Percentiles rank a stretch among this genome's conserved stretches.
Conservation (phyloP, 2,888 invertebrate genomes). For the Imbricaverruca yamaguchii region DNA sequence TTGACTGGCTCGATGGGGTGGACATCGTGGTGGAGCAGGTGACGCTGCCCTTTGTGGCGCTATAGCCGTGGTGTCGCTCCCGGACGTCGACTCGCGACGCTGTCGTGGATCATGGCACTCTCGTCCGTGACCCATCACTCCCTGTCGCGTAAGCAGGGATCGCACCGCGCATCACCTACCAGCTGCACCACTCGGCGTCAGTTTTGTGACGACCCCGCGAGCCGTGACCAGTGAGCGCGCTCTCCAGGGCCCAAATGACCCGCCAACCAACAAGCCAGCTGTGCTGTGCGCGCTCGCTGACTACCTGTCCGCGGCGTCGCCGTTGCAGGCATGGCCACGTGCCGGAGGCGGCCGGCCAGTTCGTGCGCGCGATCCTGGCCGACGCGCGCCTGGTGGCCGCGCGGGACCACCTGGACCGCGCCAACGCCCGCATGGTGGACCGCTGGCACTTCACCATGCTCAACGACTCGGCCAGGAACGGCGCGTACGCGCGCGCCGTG, state of each 20-base stretch:
- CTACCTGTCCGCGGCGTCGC: neutral
- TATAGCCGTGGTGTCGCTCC: neutral
- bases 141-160: too few relatives aligned
- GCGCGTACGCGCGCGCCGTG: constrained; percentile 58
- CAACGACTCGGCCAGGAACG: constrained; percentile 63
- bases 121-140: too few relatives aligned
- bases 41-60: neutral
- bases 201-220: too few relatives aligned
- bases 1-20: neutral
- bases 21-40: neutral
- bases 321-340: neutral
- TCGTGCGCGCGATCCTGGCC: neutral
- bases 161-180: too few relatives aligned
- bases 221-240: too few relatives aligned
- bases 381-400: neutral
- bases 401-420: constrained; percentile 5
- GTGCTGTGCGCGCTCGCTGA: too few relatives aligned
- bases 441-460: constrained; percentile 75
- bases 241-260: too few relatives aligned
- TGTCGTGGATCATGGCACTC: too few relatives aligned
- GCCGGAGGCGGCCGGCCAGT: neutral
- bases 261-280: too few relatives aligned
- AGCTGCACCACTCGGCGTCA: too few relatives aligned
- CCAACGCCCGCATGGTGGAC: constrained; percentile 29
- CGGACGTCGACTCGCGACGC: neutral